A percentile compares a stretch with the other conserved stretches of the same genome.
Evolutionary conservation across 2,888 invertebrate genomes (phyloP).

Genomic region (Lasioglossum pauxillum): DNA sequence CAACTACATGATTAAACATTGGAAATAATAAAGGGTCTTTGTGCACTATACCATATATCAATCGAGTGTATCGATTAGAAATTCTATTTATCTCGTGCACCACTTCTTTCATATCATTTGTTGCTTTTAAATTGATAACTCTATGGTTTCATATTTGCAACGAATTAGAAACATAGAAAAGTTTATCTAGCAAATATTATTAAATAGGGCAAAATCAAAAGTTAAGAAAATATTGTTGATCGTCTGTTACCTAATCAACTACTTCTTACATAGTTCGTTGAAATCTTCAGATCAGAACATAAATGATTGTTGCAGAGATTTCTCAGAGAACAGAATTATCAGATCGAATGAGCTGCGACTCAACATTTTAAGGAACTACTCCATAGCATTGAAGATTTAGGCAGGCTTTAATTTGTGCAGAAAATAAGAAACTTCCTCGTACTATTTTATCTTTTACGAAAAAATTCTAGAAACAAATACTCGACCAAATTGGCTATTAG

Average conservation of each 20-base stretch:
- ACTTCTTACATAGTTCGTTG: constrained; percentile 19
- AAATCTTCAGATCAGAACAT: constrained; percentile 18
- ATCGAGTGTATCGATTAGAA: constrained; percentile 75
- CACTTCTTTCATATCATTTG: constrained; percentile 28
- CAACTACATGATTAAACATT: background rate
- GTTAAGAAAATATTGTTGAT: constrained; percentile 9
- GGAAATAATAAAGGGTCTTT: background rate
- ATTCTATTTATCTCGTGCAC: constrained; percentile 66
- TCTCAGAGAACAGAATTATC: constrained; percentile 16
- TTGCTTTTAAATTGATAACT: constrained; percentile 4
- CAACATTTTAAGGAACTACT: constrained; percentile 61
- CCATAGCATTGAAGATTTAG: constrained; percentile 75
- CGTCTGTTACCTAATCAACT: constrained; percentile 20
- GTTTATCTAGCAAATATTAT: constrained; percentile 8
- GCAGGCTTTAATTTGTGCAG: constrained; percentile 83
- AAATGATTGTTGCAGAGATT: background rate
- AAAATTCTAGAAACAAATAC: background rate
- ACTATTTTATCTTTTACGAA: background rate
- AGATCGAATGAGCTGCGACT: constrained; percentile 1
- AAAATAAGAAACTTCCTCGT: constrained; percentile 77
- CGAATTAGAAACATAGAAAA: background rate
- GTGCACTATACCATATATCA: constrained; percentile 71
- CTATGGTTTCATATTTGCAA: background rate
- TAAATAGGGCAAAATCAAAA: background rate
- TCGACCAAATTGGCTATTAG: constrained; percentile 21